A percentile compares a stretch with the other conserved stretches of the same genome.
Conservation (phyloP, 2,888 invertebrate genomes). For the Tenthredo mesomela region DNA sequence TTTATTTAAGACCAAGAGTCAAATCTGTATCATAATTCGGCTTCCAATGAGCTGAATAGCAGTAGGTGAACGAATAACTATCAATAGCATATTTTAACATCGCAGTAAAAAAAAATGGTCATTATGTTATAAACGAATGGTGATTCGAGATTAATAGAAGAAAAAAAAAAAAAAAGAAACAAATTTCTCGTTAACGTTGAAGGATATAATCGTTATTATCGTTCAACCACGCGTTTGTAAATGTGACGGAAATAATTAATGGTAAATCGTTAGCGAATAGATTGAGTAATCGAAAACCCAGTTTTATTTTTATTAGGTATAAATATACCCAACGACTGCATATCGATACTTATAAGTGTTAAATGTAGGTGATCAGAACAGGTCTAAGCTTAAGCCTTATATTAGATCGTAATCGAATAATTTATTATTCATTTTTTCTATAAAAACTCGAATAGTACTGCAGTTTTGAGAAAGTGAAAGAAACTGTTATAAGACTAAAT, state of each 20-base stretch:
- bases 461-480: too few relatives aligned
- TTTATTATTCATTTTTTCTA: background rate
- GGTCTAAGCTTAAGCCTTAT: background rate
- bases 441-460: background rate
- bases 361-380: background rate
- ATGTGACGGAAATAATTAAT: background rate
- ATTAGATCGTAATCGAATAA: background rate
- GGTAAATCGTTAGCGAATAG: background rate
- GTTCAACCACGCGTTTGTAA: background rate
- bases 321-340: background rate
- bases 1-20: background rate
- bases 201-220: background rate
- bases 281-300: conserved; percentile 65
- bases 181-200: background rate
- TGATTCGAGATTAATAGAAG: background rate
- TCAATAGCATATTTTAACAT: background rate
- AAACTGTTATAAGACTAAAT: background rate
- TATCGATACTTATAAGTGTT: background rate
- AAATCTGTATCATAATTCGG: background rate
- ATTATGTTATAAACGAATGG: background rate
- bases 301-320: background rate
- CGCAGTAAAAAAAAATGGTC: background rate
- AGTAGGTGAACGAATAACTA: background rate
- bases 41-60: background rate
- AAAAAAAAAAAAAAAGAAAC: too few relatives aligned